Percentiles rank a stretch among this genome's conserved stretches.
Evolutionary conservation across 1,140 invertebrate genomes (phyloP).

Genomic region (Carposina sasakii): DNA sequence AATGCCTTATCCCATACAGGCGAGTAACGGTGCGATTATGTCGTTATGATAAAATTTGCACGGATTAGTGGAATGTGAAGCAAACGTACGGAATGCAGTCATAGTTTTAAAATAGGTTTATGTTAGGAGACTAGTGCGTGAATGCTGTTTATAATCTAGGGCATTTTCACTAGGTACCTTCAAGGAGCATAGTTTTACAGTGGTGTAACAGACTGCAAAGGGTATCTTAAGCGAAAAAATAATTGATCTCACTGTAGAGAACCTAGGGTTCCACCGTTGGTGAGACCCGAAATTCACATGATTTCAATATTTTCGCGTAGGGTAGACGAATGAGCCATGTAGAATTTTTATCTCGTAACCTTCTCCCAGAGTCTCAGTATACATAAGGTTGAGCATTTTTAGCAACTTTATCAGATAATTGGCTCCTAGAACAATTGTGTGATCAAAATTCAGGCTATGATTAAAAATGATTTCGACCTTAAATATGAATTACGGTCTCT

Average conservation of each 20-base stretch:
- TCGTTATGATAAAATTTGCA: background rate
- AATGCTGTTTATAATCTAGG: background rate
- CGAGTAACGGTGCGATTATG: background rate
- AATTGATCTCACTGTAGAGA: background rate
- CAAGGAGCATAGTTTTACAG: background rate
- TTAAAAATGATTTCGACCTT: too few species aligned
- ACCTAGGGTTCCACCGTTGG: background rate
- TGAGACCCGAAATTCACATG: background rate
- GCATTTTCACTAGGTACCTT: background rate
- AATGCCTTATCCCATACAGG: background rate
- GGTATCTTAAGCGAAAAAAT: background rate
- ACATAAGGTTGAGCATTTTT: too few species aligned
- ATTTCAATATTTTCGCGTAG: slow-evolving; percentile 1
- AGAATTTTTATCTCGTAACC: slow-evolving; percentile 1
- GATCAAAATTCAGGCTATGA: too few species aligned
- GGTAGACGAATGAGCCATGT: background rate
- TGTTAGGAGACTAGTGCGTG: too few species aligned
- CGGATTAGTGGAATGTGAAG: background rate
- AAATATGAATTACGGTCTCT: too few species aligned
- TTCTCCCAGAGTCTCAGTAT: background rate
- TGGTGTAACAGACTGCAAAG: background rate
- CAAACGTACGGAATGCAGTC: background rate
- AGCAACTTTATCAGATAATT: too few species aligned
- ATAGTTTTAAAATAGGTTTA: too few species aligned
- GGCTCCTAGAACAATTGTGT: too few species aligned